Percentiles rank a stretch among this genome's conserved stretches.
Conservation (phyloP, 2,888 invertebrate genomes). For the Volucella inflata region DNA sequence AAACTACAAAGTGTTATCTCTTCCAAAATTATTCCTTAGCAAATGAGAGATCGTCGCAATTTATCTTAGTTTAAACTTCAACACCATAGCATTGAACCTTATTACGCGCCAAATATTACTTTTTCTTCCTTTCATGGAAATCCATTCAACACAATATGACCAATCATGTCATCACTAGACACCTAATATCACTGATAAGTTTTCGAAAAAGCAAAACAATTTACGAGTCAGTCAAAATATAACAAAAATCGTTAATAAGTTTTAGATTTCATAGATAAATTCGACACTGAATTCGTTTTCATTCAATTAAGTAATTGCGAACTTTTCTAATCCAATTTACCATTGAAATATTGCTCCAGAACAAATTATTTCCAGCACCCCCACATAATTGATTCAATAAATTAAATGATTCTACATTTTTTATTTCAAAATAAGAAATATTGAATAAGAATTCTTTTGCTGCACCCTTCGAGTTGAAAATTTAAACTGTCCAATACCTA, state of each 20-base stretch:
- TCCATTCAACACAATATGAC: no score
- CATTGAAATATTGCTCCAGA: conserved; percentile 49
- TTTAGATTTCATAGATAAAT: neutral
- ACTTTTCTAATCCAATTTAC: conserved; percentile 32
- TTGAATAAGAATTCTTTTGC: conserved; percentile 9
- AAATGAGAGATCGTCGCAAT: no score
- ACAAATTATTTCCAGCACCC: conserved; percentile 1
- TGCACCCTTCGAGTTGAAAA: conserved; percentile 33
- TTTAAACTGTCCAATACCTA: conserved; percentile 44
- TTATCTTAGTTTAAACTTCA: no score
- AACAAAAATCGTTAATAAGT: conserved; percentile 4
- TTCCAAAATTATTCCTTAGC: no score
- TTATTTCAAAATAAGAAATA: conserved; percentile 27
- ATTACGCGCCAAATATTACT: no score
- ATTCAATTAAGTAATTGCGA: neutral
- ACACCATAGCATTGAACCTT: no score
- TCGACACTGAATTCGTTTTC: neutral
- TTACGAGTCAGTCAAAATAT: no score
- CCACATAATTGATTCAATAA: conserved; percentile 3
- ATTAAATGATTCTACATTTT: conserved; percentile 10
- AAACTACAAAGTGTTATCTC: no score
- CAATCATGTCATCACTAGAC: neutral
- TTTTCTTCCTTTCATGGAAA: no score
- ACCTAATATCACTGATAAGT: conserved; percentile 16
- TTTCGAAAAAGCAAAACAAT: neutral